These are phyloP conservation scores for Bostrychus sinensis DNA, from an alignment of 2,113 vertebrate genomes.

Conservation along the genomic window DNA sequence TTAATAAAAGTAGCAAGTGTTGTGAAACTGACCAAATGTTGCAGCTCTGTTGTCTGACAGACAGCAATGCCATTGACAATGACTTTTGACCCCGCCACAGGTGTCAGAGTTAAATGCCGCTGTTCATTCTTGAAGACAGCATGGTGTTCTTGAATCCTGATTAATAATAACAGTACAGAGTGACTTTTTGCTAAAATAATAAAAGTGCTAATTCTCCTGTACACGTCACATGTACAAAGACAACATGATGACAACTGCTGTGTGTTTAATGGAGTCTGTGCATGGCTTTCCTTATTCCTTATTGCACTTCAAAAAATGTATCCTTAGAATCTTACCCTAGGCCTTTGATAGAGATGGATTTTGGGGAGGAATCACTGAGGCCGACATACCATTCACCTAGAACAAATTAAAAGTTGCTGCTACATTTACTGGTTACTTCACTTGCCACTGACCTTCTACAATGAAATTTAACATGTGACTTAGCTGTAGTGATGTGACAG, in stretches of 20 bases:
- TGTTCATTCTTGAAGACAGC: slow-evolving; percentile 83
- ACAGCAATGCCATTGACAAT: slow-evolving; percentile 82
- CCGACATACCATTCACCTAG: slow-evolving; percentile 85
- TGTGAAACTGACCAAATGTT: slow-evolving; percentile 80
- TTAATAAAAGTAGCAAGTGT: background rate
- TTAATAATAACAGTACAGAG: background rate
- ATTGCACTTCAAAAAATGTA: background rate
- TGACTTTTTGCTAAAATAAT: background rate
- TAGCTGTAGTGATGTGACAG: background rate
- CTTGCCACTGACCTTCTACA: background rate
- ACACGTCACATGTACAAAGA: background rate
- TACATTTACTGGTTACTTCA: no score
- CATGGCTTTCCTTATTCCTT: no score
- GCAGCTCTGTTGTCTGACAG: slow-evolving; percentile 77
- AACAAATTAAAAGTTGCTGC: slow-evolving; percentile 11
- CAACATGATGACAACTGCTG: background rate
- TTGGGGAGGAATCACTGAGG: slow-evolving; percentile 69
- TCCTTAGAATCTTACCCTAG: slow-evolving; percentile 79
- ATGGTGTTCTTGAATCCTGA: slow-evolving; percentile 86
- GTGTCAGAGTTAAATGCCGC: slow-evolving; percentile 77
- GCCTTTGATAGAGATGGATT: slow-evolving; percentile 81
- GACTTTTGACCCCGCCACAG: slow-evolving; percentile 80
- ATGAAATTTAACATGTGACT: background rate
- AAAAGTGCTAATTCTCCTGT: background rate
- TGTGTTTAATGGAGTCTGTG: background rate